Conservation (phyloP, 2,888 invertebrate species). For the Siphlonurus alternatus region DNA sequence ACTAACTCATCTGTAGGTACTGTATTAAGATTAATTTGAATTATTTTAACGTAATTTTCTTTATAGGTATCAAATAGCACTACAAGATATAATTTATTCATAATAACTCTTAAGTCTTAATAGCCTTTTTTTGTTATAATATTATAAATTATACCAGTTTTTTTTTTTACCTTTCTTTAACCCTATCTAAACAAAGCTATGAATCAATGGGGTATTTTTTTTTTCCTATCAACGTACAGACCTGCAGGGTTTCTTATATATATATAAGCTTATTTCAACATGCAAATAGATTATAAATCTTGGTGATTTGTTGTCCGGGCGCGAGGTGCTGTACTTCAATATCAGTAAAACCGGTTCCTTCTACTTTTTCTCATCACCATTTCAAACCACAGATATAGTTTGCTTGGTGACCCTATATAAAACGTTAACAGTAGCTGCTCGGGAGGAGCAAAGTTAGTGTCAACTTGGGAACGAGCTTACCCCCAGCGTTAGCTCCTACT, state of each 20-base stretch:
- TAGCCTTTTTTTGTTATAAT: background rate
- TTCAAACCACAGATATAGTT: background rate
- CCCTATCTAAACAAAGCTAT: background rate
- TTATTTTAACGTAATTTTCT: background rate
- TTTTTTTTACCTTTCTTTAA: background rate
- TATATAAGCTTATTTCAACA: conserved; percentile 15
- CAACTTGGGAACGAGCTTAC: background rate
- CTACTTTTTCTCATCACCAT: background rate
- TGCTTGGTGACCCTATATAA: background rate
- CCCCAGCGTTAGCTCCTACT: background rate
- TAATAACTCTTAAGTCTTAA: background rate
- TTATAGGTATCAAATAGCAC: background rate
- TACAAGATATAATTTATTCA: background rate
- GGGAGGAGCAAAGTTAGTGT: background rate
- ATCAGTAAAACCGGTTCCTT: background rate
- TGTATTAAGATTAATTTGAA: background rate
- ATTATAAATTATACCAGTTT: background rate
- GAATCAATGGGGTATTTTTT: background rate
- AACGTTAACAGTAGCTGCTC: background rate
- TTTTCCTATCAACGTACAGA: background rate
- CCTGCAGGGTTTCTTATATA: background rate
- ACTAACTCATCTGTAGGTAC: background rate
- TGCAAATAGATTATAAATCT: conserved; percentile 20
- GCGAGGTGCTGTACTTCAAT: background rate
- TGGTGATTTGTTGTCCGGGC: conserved; percentile 16